A percentile compares a stretch with the other conserved stretches of the same genome.
Evolutionary conservation across 2,113 vertebrate genomes (phyloP).

Genomic region (Odontesthes bonariensis): DNA sequence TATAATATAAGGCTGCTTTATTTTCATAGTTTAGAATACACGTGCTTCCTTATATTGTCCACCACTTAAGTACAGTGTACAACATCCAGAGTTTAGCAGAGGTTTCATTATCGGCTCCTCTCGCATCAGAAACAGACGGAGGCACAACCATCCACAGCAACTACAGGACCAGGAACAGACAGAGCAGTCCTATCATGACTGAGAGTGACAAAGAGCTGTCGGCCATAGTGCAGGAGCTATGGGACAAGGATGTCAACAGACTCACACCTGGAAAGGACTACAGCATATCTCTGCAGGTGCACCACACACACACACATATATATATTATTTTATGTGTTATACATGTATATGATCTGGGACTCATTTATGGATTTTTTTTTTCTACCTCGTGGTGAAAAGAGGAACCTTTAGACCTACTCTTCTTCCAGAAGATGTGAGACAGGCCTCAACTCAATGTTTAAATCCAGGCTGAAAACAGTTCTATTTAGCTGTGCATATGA

Average conservation of each 20-base stretch:
- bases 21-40: too few species aligned
- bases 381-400: too few species aligned
- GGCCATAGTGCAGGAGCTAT: constrained; percentile 81
- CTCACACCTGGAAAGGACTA: constrained; percentile 85
- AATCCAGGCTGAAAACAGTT: too few species aligned
- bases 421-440: too few species aligned
- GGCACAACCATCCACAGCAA: constrained; percentile 3
- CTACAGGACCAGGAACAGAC: constrained; percentile 6
- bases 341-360: too few species aligned
- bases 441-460: too few species aligned
- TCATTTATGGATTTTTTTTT: too few species aligned
- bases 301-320: neutral
- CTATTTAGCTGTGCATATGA: too few species aligned
- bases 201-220: constrained; percentile 82
- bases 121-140: constrained; percentile 2
- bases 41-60: neutral
- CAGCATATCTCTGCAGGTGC: constrained; percentile 84
- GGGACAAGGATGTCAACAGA: constrained; percentile 84
- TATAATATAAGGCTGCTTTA: too few species aligned
- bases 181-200: constrained; percentile 64
- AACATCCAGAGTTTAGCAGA: neutral
- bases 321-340: neutral
- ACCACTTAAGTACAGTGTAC: too few species aligned
- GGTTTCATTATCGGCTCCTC: neutral
- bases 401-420: too few species aligned